Evolutionary conservation across 2,113 vertebrate genomes (phyloP), one percentile per base, ranked within the genome.

Genomic region (Bubo scandiacus): DNA sequence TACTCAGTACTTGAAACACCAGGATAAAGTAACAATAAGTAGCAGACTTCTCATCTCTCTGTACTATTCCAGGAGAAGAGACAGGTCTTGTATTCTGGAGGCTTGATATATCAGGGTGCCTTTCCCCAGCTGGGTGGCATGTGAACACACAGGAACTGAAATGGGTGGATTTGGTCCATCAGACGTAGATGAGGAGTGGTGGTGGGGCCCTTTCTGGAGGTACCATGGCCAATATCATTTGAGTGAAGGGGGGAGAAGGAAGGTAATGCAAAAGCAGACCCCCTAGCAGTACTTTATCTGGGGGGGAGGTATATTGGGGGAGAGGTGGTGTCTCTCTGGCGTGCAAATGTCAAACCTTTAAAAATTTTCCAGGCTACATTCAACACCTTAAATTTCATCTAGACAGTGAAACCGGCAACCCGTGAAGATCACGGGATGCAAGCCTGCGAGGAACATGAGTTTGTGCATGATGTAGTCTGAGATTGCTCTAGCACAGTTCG

Each of bases 161-260:
- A 26, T 67, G 1, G 1, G 36, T 67, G 42, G 19, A 15, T 81
- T 45, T 84, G 57, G 27, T 79, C 83, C 34, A 9, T 73, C 20
- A 5, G 34, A 26, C 0, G 0, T 52, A 43, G 52, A 78, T 22
- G 21, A 47, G 63, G 57, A 29, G 59, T 1, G 4, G 10, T 51
- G 40, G 15, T 14, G 3, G 54, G 19, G 2, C 43, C 38, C 34
- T 36, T 74, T 63, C 7, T 34, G 40, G 23, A 74, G 29, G 8
- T 55, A 18, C 65, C 7, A 0, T 36, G 36, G 16, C 55, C n/a
- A 25, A 4, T 67, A 20, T 16, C 17, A 36, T 74, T 42, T 29
- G 29, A 47, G 18, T 38, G 80, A 72, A 68, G 42, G 3, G 19
- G 4, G 4, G 11, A 5, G 3, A 75, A 65, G 34, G 38, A 81